Conservation (phyloP, 2,888 invertebrate genomes). For the Acanthoscelides obtectus region DNA sequence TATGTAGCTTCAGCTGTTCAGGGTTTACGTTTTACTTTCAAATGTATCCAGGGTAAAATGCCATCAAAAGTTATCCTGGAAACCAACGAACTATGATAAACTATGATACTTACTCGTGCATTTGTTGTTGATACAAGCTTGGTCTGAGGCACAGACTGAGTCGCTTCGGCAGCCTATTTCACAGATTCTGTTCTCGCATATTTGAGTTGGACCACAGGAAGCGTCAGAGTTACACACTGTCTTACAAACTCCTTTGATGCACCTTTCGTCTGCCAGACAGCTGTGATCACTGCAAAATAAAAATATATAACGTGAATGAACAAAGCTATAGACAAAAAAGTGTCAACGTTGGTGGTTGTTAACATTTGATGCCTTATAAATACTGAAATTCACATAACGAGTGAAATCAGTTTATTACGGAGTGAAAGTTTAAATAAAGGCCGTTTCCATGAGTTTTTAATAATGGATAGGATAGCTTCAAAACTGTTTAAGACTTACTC, state of each 20-base stretch:
- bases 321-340: no score
- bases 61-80: no score
- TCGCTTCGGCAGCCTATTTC: constrained; percentile 84
- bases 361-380: neutral
- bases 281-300: constrained; percentile 62
- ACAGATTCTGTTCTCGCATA: constrained; percentile 83
- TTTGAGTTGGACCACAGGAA: constrained; percentile 74
- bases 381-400: neutral
- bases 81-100: no score
- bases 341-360: neutral
- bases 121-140: constrained; percentile 78
- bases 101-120: constrained; percentile 60
- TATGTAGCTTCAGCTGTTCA: no score
- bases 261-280: constrained; percentile 81
- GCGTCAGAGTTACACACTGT: constrained; percentile 82
- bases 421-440: no score
- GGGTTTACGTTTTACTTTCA: no score
- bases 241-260: constrained; percentile 77
- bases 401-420: no score
- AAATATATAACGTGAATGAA: no score
- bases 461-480: no score
- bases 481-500: no score
- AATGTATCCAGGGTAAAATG: no score
- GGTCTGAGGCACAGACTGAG: constrained; percentile 65
- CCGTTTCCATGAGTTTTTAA: no score